phyloP scores from a whole-genome alignment of 2,113 vertebrate species.

The Prinia subflava region DNA sequence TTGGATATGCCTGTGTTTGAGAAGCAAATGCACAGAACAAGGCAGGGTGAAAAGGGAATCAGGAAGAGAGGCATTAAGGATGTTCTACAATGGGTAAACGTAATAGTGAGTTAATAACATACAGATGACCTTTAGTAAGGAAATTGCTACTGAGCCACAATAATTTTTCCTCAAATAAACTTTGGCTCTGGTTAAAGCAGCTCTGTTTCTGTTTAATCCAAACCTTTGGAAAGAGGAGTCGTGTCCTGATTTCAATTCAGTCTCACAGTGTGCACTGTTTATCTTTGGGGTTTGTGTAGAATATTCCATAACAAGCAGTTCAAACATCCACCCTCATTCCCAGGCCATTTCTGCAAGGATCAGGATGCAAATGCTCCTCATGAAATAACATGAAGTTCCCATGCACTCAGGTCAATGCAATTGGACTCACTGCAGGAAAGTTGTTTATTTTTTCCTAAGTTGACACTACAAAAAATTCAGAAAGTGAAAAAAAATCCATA shows the following conservation, averaged over 20 bases:
- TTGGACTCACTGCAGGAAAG: background rate
- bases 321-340: background rate
- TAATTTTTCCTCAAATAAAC: conserved; percentile 60
- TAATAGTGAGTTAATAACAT: conserved; percentile 57
- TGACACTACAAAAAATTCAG: background rate
- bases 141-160: conserved; percentile 52
- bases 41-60: conserved; percentile 22
- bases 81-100: conserved; percentile 25
- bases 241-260: background rate
- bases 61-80: conserved; percentile 55
- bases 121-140: conserved; percentile 60
- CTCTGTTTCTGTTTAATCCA: conserved; percentile 17
- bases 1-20: background rate
- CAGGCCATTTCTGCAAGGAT: background rate
- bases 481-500: background rate
- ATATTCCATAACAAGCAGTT: background rate
- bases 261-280: background rate
- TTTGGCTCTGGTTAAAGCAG: conserved; percentile 22
- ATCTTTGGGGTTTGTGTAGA: background rate
- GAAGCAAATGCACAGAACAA: background rate
- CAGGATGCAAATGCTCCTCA: background rate
- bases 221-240: background rate
- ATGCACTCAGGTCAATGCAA: background rate
- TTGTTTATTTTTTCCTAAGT: background rate
- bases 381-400: background rate